These are phyloP conservation scores for Adoxophyes honmai DNA, from an alignment of 1,140 invertebrate genomes.

Conservation along the genomic window DNA sequence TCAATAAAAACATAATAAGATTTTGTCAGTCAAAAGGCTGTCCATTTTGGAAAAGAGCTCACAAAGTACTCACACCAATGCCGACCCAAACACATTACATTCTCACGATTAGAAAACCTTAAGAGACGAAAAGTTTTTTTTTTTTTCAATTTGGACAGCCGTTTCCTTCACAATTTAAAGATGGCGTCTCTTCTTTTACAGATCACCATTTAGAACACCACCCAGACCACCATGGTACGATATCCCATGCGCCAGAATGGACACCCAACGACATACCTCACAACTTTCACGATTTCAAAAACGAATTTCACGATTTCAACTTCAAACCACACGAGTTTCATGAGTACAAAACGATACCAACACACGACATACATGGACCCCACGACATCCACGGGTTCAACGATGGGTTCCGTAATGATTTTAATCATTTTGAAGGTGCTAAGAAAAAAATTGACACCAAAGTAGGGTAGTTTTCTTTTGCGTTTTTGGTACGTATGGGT, in stretches of 20 bases:
- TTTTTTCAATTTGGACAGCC: too few relatives aligned
- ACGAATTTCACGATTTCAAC: background rate
- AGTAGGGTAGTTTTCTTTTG: conserved; percentile 4
- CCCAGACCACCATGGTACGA: conserved; percentile 36
- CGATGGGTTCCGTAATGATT: background rate
- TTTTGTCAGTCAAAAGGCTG: too few relatives aligned
- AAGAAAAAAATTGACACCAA: background rate
- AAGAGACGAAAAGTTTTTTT: too few relatives aligned
- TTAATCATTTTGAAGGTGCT: background rate
- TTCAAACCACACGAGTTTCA: background rate
- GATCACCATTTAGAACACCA: conserved; percentile 22
- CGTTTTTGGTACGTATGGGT: background rate
- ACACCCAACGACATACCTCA: conserved; percentile 17
- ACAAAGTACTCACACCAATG: too few relatives aligned
- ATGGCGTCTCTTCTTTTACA: background rate
- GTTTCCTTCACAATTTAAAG: too few relatives aligned
- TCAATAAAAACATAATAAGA: too few relatives aligned
- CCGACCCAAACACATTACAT: too few relatives aligned
- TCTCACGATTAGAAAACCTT: too few relatives aligned
- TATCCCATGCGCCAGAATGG: background rate
- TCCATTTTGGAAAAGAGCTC: too few relatives aligned
- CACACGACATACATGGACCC: background rate
- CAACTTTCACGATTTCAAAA: background rate
- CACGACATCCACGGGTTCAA: background rate
- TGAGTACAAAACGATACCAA: background rate